These are phyloP conservation scores for Pseudococcus viburni DNA, from an alignment of 2,888 invertebrate species.

Conservation along the genomic window DNA sequence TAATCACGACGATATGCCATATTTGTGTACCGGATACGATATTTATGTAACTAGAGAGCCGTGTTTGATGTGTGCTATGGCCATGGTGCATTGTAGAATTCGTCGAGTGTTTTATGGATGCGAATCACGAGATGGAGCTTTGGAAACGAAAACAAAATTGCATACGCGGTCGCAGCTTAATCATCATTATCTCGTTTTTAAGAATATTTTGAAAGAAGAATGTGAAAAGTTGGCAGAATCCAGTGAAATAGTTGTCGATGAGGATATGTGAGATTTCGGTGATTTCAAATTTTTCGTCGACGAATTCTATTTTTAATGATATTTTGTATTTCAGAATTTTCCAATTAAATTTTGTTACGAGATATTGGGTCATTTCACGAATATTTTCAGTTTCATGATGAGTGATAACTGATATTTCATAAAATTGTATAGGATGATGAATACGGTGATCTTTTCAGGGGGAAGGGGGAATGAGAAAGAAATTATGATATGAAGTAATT, in stretches of 20 bases:
- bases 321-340: not conserved
- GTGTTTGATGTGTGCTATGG: conserved; percentile 97
- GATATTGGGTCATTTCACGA: too few relatives aligned
- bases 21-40: conserved; percentile 90
- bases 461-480: too few relatives aligned
- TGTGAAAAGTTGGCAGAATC: conserved; percentile 45
- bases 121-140: conserved; percentile 77
- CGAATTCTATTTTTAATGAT: not conserved
- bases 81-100: conserved; percentile 89
- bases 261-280: not conserved
- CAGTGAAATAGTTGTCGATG: not conserved
- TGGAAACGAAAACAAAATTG: conserved; percentile 81
- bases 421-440: too few relatives aligned
- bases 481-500: too few relatives aligned
- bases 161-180: conserved; percentile 86
- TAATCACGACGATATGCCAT: conserved; percentile 73
- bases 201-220: conserved; percentile 70
- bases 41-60: conserved; percentile 88
- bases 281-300: not conserved
- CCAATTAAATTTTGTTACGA: not conserved
- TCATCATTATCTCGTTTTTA: conserved; percentile 92
- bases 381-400: too few relatives aligned
- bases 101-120: conserved; percentile 84
- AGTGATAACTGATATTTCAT: too few relatives aligned
- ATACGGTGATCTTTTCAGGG: too few relatives aligned